Evolutionary conservation across 2,797 vertebrate genomes (phyloP).

Genomic region (Peromyscus nudipes): DNA sequence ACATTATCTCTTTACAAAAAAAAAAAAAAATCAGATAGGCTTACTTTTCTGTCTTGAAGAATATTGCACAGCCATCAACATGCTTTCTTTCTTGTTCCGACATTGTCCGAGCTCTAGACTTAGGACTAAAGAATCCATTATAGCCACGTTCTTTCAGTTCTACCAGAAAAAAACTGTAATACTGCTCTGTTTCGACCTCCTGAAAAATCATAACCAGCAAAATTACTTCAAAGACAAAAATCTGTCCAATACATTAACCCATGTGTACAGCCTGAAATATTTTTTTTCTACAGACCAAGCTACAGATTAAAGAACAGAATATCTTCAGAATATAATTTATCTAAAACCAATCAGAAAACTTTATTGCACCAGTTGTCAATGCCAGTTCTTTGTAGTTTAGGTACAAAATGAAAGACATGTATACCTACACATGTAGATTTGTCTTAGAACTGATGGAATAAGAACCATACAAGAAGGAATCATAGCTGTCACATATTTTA

Average conservation of each 20-base stretch:
- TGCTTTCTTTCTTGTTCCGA: conserved; percentile 98
- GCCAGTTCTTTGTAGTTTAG: conserved; percentile 24
- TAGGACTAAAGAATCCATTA: conserved; percentile 98
- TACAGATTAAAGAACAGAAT: conserved; percentile 33
- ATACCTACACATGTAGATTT: neutral
- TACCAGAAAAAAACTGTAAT: conserved; percentile 97
- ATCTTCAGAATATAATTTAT: conserved; percentile 28
- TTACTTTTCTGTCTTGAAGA: conserved; percentile 98
- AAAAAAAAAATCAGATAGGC: conserved; percentile 76
- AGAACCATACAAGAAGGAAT: conserved; percentile 31
- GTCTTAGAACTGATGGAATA: neutral
- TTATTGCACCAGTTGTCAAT: neutral
- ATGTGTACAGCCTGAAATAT: neutral
- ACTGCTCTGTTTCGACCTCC: conserved; percentile 99
- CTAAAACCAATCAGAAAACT: conserved; percentile 13
- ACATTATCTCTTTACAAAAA: neutral
- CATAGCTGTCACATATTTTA: neutral
- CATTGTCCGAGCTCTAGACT: conserved; percentile 98
- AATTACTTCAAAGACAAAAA: conserved; percentile 70
- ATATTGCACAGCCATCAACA: conserved; percentile 98
- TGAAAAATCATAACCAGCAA: conserved; percentile 86
- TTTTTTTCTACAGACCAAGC: conserved; percentile 23
- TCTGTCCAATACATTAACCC: conserved; percentile 33
- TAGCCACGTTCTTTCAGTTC: conserved; percentile 98
- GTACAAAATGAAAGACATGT: neutral